phyloP scores from a whole-genome alignment of 1,140 invertebrate species.

The Anthonomus grandis region DNA sequence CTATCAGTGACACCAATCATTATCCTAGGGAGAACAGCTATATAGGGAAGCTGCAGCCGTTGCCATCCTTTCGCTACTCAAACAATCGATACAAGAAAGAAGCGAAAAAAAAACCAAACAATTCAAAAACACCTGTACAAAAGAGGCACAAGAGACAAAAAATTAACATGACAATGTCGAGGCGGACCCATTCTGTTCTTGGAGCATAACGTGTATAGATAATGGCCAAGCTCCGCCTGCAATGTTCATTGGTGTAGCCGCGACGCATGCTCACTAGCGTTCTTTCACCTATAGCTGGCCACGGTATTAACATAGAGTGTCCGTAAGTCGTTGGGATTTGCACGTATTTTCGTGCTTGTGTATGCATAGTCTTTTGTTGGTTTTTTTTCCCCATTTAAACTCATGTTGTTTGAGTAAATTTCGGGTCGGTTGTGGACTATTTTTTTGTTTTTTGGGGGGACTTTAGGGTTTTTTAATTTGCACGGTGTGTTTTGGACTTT shows the following conservation, averaged over 20 bases:
- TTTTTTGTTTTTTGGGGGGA: slow-evolving; percentile 11
- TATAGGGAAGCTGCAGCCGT: background rate
- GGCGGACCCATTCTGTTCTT: slow-evolving; percentile 43
- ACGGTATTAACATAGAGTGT: slow-evolving; percentile 39
- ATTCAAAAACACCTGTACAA: slow-evolving; percentile 50
- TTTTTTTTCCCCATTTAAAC: slow-evolving; percentile 27
- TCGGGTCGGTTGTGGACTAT: slow-evolving; percentile 17
- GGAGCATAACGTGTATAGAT: slow-evolving; percentile 44
- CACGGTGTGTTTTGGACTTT: slow-evolving; percentile 3
- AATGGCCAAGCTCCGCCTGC: slow-evolving; percentile 40
- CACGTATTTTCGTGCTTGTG: slow-evolving; percentile 39
- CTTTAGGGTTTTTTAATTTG: slow-evolving; percentile 10
- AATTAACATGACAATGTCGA: slow-evolving; percentile 48
- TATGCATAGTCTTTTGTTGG: slow-evolving; percentile 14
- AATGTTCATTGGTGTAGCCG: slow-evolving; percentile 36
- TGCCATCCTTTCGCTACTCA: slow-evolving; percentile 2
- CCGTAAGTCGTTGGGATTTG: slow-evolving; percentile 39
- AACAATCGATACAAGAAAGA: slow-evolving; percentile 27
- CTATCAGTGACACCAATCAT: too few species aligned
- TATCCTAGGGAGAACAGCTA: background rate
- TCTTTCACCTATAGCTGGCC: slow-evolving; percentile 29
- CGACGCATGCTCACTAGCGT: slow-evolving; percentile 37
- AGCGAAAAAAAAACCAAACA: slow-evolving; percentile 35
- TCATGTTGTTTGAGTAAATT: slow-evolving; percentile 9
- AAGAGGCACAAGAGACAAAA: slow-evolving; percentile 48